Evolutionary conservation across 2,113 vertebrate genomes (phyloP).

Genomic region (Cavia aperea): DNA sequence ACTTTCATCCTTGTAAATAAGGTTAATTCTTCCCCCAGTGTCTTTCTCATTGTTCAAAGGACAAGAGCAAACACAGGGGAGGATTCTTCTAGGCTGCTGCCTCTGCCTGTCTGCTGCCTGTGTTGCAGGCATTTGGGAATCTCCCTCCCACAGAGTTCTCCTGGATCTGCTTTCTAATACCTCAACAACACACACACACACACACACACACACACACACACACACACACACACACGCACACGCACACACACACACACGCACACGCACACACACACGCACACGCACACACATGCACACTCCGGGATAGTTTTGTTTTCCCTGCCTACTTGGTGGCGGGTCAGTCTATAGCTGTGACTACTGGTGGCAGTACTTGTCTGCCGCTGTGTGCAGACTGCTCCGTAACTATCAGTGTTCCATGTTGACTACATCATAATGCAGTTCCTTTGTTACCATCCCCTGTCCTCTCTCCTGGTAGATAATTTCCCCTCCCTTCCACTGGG

Average conservation of each 20-base stretch:
- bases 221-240: too few relatives aligned
- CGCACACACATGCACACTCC: not conserved
- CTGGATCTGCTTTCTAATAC: not conserved
- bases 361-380: not conserved
- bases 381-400: not conserved
- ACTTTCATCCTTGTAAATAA: not conserved
- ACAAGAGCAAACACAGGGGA: not conserved
- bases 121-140: not conserved
- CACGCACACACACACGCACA: not conserved
- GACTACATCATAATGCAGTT: accelerated
- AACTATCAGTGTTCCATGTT: not conserved
- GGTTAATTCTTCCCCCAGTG: not conserved
- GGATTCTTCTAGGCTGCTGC: not conserved
- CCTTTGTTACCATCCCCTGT: not conserved
- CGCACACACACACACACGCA: too few relatives aligned
- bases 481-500: not conserved
- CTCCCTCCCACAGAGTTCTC: not conserved
- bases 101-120: not conserved
- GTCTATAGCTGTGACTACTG: accelerated
- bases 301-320: not conserved
- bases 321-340: not conserved
- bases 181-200: not conserved
- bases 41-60: not conserved
- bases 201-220: not conserved
- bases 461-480: not conserved